Base-by-base conservation (phyloP, 2,113 vertebrate species). In the Hiodon tergisus region DNA sequence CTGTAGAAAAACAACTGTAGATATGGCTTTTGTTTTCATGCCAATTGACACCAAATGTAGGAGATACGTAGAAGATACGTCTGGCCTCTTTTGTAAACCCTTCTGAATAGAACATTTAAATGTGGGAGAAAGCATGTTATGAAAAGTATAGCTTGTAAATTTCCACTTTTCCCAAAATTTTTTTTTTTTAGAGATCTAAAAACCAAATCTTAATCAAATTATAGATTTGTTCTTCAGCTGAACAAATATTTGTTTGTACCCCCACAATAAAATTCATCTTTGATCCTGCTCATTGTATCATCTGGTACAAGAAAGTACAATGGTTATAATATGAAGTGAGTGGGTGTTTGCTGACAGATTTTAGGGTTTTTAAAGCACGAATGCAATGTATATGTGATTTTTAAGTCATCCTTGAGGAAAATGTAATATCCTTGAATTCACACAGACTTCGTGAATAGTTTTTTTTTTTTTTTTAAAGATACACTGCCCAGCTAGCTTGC, bases 111-210 rank as follows among this genome's bases (percentile, higher is more conserved):
- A 65, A 31, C 46, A 48, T 8, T 66, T 48, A 47, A 66, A 48
- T 13, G 63, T 17, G 4, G 63, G 11, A 48, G 63, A 66, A 66
- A 66, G 48, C 31, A 66, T 9, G 13, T 48, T 48, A 66, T 17
- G 6, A 11, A 46, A 4, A 48, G 46, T 47, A 17, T 47, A 48
- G 48, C 46, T 8, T 77, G 17, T 62, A 76, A 74, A 69, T 72
- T n/a, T 69, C 31, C 51, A n/a, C 50, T 67, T 48, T 54, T 50
- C 47, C 50, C 6, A 47, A 57, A 69, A 67, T n/a, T n/a, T n/a
- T n/a, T n/a, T n/a, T n/a, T n/a, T n/a, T n/a, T n/a, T n/a, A n/a
- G n/a, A n/a, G n/a, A n/a, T n/a, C n/a, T n/a, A n/a, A 31, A 31
- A 31, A 31, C 0, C 31, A 31, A 31, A 31, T 31, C 31, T 31